Percentiles rank a stretch among this genome's conserved stretches.
Evolutionary conservation across 2,888 invertebrate species (phyloP).

Genomic region (Apamea epomidion): DNA sequence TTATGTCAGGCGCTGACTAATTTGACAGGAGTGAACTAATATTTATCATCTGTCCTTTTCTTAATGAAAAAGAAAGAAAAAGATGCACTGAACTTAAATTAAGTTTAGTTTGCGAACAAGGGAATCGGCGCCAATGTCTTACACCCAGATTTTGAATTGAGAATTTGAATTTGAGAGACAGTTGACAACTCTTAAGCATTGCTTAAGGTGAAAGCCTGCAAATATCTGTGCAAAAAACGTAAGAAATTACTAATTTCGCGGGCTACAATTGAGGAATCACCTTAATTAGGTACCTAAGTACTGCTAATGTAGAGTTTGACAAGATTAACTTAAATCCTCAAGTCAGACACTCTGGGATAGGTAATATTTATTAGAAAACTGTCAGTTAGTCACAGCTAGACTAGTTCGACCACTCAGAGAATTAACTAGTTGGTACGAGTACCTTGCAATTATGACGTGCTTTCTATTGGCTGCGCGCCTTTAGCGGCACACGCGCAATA

Average conservation of each 20-base stretch:
- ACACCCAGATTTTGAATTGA: background rate
- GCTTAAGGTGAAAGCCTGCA: background rate
- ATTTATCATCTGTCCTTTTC: too few relatives aligned
- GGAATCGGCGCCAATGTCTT: too few relatives aligned
- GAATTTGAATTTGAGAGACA: background rate
- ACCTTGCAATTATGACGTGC: slow-evolving; percentile 26
- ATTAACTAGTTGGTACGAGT: slow-evolving; percentile 1
- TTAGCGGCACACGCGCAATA: slow-evolving; percentile 9
- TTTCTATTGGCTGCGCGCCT: slow-evolving; percentile 29
- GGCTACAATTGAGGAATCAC: background rate
- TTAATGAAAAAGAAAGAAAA: too few relatives aligned
- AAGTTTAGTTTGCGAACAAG: too few relatives aligned
- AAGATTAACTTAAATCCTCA: background rate
- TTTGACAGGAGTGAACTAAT: too few relatives aligned
- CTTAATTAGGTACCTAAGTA: too few relatives aligned
- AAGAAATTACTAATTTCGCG: background rate
- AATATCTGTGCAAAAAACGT: background rate
- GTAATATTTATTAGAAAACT: slow-evolving; percentile 28
- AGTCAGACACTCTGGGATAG: background rate
- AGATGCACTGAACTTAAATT: too few relatives aligned
- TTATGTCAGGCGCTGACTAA: too few relatives aligned
- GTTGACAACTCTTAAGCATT: too few relatives aligned
- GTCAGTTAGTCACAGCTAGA: background rate
- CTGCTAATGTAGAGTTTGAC: background rate
- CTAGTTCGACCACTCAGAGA: slow-evolving; percentile 1